phyloP scores from a whole-genome alignment of 1,140 invertebrate genomes.

The Pemphigus obesinymphae region DNA sequence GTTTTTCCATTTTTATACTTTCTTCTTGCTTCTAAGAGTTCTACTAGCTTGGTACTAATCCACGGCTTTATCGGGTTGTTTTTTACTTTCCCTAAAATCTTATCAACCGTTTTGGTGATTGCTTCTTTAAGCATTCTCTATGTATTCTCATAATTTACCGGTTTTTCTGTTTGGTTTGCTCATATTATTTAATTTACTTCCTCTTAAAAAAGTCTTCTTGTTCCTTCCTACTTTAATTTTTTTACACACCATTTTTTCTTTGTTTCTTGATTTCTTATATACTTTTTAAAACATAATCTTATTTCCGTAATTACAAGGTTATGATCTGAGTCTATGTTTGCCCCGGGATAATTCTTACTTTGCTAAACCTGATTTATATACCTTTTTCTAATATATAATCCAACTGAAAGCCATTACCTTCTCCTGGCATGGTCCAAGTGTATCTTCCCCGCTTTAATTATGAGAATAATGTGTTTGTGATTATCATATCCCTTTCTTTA shows the following conservation, averaged over 20 bases:
- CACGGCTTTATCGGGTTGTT: too few relatives aligned
- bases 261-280: constrained; percentile 4
- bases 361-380: constrained; percentile 26
- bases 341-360: constrained; percentile 22
- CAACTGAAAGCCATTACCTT: too few relatives aligned
- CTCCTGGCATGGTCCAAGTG: too few relatives aligned
- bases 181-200: constrained; percentile 31
- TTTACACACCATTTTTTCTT: constrained; percentile 38
- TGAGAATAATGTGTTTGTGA: constrained; percentile 22
- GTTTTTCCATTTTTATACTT: too few relatives aligned
- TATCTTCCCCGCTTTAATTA: neutral
- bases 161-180: neutral
- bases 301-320: constrained; percentile 8
- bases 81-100: neutral
- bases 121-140: too few relatives aligned
- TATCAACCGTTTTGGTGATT: neutral
- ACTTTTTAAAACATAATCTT: constrained; percentile 11
- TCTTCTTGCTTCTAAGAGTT: too few relatives aligned
- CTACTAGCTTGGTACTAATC: too few relatives aligned
- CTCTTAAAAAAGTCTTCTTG: constrained; percentile 32
- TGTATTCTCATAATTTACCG: neutral
- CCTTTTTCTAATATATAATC: constrained; percentile 28
- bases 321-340: too few relatives aligned
- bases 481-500: constrained; percentile 13
- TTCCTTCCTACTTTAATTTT: constrained; percentile 19